Base-by-base conservation (phyloP, 2,888 invertebrate genomes). In the Scaptomyza parva region DNA sequence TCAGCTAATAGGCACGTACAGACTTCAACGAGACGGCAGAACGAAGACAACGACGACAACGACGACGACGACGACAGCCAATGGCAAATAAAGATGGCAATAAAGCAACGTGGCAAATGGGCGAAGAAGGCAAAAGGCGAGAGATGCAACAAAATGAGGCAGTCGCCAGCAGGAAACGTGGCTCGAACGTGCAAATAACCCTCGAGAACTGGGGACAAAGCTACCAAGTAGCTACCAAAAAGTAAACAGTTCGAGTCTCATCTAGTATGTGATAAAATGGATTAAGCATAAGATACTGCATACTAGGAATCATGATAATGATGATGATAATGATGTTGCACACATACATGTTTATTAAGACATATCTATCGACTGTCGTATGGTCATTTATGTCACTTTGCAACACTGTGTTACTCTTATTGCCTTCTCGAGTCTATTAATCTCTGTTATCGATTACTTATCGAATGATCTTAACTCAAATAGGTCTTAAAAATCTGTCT, bases 1-100 rank as follows among this genome's bases (percentile, higher is more conserved):
- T 60, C 53, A 59, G 81, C 74, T 86, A 86, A 81, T 81, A 71
- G 81, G 71, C 87, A 81, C 81, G 81, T 81, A 77, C 67, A 55
- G 44, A n/a, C 45, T 47, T 28, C 45, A 47, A 30, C 30, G 30
- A 30, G 45, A 30, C 18, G n/a, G n/a, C n/a, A n/a, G n/a, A n/a
- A n/a, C n/a, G 30, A 2, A 20, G 40, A 40, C 12, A 5, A 18
- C 12, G 45, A 28, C 28, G 28, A 28, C 7, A 28, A 18, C 39
- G 63, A 37, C 64, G 70, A 28, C 37, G 62, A 37, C 64, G 70
- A 68, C 64, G 64, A 62, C 74, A 48, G 64, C 73, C 66, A 73
- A 73, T 62, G 71, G 67, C 57, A 73, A 73, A 70, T 73, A 75
- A 72, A 76, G 77, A 75, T 61, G 75, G 75, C 67, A 72, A 76